Conservation (phyloP, 2,113 vertebrate genomes). For the Macrotis lagotis region DNA sequence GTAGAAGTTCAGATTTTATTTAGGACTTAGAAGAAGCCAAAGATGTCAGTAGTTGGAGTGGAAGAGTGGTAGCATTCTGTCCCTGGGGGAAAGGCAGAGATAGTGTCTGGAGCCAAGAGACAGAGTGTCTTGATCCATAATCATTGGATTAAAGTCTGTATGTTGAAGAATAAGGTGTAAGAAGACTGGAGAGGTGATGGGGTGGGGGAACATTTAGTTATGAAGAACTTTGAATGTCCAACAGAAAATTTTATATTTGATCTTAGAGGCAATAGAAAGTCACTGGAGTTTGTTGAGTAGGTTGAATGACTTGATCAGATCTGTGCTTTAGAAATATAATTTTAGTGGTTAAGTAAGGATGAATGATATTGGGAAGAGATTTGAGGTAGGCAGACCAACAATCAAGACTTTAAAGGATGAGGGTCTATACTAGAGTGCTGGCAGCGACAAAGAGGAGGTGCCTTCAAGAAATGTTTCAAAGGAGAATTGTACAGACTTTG, state of each 20-base stretch:
- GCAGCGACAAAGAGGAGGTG: neutral
- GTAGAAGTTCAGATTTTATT: neutral
- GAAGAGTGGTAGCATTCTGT: no score
- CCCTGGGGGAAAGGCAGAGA: neutral
- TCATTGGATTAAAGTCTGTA: neutral
- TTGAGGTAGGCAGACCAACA: neutral
- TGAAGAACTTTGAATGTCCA: neutral
- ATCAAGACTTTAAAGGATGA: neutral
- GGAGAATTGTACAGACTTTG: neutral
- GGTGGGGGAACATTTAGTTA: neutral
- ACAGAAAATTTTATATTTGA: neutral
- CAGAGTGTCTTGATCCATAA: neutral
- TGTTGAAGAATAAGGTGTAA: neutral
- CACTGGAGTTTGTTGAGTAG: neutral
- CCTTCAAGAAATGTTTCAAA: neutral
- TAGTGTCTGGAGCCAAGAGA: neutral
- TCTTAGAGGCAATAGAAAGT: neutral
- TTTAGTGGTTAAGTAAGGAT: neutral
- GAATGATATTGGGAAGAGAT: neutral
- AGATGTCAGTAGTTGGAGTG: neutral
- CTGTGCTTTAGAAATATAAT: neutral
- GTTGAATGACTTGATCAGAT: neutral
- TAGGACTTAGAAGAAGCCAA: neutral
- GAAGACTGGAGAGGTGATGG: neutral
- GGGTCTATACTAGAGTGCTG: neutral